Conservation (phyloP, 2,888 invertebrate species). For the Marronus borbonicus region DNA sequence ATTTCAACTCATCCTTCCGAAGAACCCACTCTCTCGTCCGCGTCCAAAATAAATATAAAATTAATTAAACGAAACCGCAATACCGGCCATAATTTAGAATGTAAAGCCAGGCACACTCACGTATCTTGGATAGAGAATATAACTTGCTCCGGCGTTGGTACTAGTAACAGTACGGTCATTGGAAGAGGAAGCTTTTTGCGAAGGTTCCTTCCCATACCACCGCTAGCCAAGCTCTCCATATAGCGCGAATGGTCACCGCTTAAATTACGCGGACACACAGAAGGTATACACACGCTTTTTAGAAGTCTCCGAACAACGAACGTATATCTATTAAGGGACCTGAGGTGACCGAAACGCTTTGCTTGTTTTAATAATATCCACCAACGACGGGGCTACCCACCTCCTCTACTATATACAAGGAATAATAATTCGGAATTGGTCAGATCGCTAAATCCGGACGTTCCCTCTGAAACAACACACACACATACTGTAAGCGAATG, state of each 20-base stretch:
- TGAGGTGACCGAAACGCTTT: slow-evolving; percentile 58
- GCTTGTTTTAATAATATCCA: slow-evolving; percentile 65
- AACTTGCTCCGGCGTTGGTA: slow-evolving; percentile 24
- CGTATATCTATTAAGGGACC: slow-evolving; percentile 60
- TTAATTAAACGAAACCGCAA: slow-evolving; percentile 53
- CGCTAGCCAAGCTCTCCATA: slow-evolving; percentile 9
- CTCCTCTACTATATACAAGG: slow-evolving; percentile 58
- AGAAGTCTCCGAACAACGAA: slow-evolving; percentile 27
- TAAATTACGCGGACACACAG: slow-evolving; percentile 57
- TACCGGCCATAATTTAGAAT: slow-evolving; percentile 56
- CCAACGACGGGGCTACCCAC: slow-evolving; percentile 15
- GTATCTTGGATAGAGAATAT: slow-evolving; percentile 49
- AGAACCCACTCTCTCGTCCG: slow-evolving; percentile 39
- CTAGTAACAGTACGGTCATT: slow-evolving; percentile 30
- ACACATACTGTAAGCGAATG: slow-evolving; percentile 20
- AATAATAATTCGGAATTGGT: slow-evolving; percentile 69
- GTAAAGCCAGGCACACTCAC: slow-evolving; percentile 57
- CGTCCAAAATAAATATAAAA: slow-evolving; percentile 53
- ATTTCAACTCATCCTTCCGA: slow-evolving; percentile 44
- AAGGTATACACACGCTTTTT: slow-evolving; percentile 54
- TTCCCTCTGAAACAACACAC: slow-evolving; percentile 55
- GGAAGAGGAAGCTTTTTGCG: slow-evolving; percentile 45
- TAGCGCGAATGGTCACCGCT: slow-evolving; percentile 57
- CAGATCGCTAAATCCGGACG: slow-evolving; percentile 61
- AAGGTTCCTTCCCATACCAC: slow-evolving; percentile 36